phyloP scores from a whole-genome alignment of 2,113 vertebrate species.

The Sardina pilchardus region DNA sequence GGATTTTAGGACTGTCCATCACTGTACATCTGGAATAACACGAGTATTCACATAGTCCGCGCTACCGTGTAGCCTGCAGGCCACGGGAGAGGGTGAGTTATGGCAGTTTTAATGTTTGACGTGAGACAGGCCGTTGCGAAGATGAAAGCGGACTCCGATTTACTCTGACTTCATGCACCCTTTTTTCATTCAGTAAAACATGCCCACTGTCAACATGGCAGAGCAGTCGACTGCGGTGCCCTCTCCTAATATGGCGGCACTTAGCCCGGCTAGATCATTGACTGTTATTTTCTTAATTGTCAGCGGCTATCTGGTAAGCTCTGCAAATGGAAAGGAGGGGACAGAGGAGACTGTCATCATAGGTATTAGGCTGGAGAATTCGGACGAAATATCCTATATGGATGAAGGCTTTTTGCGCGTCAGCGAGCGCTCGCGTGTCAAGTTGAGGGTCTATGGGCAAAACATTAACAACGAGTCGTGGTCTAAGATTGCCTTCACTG shows the following conservation, averaged over 20 bases:
- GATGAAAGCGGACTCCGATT: constrained; percentile 46
- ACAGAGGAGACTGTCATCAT: constrained; percentile 51
- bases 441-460: constrained; percentile 51
- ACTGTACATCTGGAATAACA: constrained; percentile 36
- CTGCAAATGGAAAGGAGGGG: constrained; percentile 36
- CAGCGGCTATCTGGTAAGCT: constrained; percentile 40
- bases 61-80: constrained; percentile 40
- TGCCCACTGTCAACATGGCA: constrained; percentile 54
- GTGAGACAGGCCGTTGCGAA: constrained; percentile 33
- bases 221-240: constrained; percentile 48
- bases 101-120: constrained; percentile 39
- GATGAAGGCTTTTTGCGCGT: constrained; percentile 45
- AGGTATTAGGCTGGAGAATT: constrained; percentile 50
- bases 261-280: constrained; percentile 51
- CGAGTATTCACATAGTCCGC: constrained; percentile 40
- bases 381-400: constrained; percentile 51
- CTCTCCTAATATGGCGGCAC: constrained; percentile 56
- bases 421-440: constrained; percentile 52
- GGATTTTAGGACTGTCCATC: constrained; percentile 28
- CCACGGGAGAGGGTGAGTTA: constrained; percentile 40
- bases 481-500: constrained; percentile 54
- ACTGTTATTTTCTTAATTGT: constrained; percentile 51
- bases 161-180: constrained; percentile 44
- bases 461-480: constrained; percentile 56
- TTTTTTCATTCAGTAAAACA: constrained; percentile 45